Evolutionary conservation across 1,140 invertebrate genomes (phyloP), one percentile per base, ranked within the genome.

Genomic region (Epicauta chinensis): DNA sequence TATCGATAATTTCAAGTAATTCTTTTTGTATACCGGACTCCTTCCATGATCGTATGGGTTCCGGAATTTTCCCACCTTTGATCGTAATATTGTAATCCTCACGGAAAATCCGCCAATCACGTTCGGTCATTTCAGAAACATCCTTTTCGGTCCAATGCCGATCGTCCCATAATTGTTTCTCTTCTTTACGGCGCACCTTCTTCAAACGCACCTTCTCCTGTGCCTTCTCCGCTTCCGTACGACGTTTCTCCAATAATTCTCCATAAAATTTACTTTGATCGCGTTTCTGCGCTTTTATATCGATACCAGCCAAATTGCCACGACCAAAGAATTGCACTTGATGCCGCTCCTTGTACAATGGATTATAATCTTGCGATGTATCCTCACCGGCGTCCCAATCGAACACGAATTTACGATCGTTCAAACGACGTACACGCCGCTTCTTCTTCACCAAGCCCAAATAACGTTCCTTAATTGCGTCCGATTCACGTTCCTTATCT

Each of bases 61-160:
- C 92, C 3, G 97, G 96, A 65, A 99, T 97, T 65, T 83, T 85
- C 0, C 97, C 97, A 53, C 94, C 96, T 72, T 99, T 99, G 39
- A 98, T 95, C 3, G 93, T 91, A 38, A 99, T 99, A 67, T 97
- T 99, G 68, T 97, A 99, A 76, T 99, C 97, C 76, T 99, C 97
- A 55, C 96, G 82, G 67, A 99, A 99, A 63, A 99, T 99, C 69
- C 97, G 82, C 97, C 97, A 99, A 77, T 99, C 97, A 67, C 97
- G 80, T 69, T 99, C 96, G 7, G 90, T 95, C 97, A 99, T 99
- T 74, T 99, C 94, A 42, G 87, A 81, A 0, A 87, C 66, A 9
- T 83, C 81, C 73, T 99, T 99, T 62, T 99, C 93, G 12, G 87
- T 90, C 97, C 97, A 99, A 73, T 99, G 97, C 16, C 97, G 80